Evolutionary conservation across 2,888 invertebrate genomes (phyloP), one percentile per base, ranked within the genome.

Genomic region (Dicyrtoma fusca): DNA sequence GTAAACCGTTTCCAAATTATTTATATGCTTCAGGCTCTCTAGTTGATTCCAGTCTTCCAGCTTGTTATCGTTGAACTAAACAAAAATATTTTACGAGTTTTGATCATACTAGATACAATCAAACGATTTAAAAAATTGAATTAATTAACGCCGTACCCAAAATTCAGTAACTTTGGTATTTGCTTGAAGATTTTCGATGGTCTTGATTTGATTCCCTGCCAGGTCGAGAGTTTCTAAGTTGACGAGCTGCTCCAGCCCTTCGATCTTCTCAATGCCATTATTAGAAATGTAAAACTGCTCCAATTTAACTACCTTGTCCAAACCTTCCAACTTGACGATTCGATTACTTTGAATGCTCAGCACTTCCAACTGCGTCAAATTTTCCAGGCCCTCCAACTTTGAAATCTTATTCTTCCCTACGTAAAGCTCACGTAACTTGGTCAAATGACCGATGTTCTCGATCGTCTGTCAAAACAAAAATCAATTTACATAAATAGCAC

Each of bases 391-490:
- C 81, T 94, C 88, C 62, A 99, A 90, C 84, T 91, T 91, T 0
- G 88, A 85, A 76, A 99, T 94, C 86, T 97, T 98, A 84, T 99
- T 99, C 84, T 95, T 98, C 14, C 95, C 98, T 69, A 97, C 85
- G 84, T 90, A 99, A 13, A 96, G 85, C 80, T 91, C 90, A 19
- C 89, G 90, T 19, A 99, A 85, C 70, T 89, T 89, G 1, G 86
- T 87, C 74, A 98, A 84, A 0, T 88, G 88, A 3, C 91, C 90
- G 11, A 99, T 84, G 84, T 96, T 94, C 83, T 94, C 92, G 77
- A 99, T 94, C 82, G 88, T 90, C 89, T 93, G 85, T 14, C 78
- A 85, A 83, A 73, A 75, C 74, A 76, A 63, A 53, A 53, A 68
- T 63, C 75, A 57, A 49, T 21, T 47, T 55, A 47, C 25, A 53